Percentiles rank a stretch among this genome's conserved stretches.
These are phyloP conservation scores for Amphimallon solstitiale DNA, from an alignment of 2,888 invertebrate genomes.

Conservation along the genomic window DNA sequence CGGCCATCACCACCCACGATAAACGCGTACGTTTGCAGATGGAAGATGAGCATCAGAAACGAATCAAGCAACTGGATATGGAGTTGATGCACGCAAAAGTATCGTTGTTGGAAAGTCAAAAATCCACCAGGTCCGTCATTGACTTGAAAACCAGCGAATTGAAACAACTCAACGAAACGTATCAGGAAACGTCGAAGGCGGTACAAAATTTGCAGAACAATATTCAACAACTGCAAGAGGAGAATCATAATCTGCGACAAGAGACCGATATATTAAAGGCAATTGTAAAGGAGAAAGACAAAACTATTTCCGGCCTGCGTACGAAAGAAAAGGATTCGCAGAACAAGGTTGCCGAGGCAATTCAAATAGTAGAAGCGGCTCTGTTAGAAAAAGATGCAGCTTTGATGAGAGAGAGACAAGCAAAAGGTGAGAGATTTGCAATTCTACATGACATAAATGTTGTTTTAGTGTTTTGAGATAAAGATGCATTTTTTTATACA, in stretches of 20 bases:
- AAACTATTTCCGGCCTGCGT: slow-evolving; percentile 59
- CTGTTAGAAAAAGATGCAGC: slow-evolving; percentile 69
- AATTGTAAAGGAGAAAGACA: slow-evolving; percentile 60
- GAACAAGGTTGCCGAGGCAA: slow-evolving; percentile 68
- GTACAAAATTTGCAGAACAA: slow-evolving; percentile 64
- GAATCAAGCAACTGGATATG: slow-evolving; percentile 67
- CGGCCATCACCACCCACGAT: too few relatives aligned
- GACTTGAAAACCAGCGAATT: slow-evolving; percentile 44
- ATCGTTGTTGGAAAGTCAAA: slow-evolving; percentile 43
- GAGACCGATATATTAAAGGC: slow-evolving; percentile 60
- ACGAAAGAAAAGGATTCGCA: slow-evolving; percentile 65
- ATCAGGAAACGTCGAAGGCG: slow-evolving; percentile 64
- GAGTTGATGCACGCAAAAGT: slow-evolving; percentile 60
- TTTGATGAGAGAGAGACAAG: slow-evolving; percentile 63
- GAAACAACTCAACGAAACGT: slow-evolving; percentile 66
- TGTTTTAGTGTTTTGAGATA: too few relatives aligned
- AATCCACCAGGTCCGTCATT: slow-evolving; percentile 42
- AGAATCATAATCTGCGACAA: slow-evolving; percentile 44
- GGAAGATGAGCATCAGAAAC: slow-evolving; percentile 65
- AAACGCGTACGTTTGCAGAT: too few relatives aligned
- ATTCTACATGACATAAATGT: not conserved
- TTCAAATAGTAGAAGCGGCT: slow-evolving; percentile 68
- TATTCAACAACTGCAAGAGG: slow-evolving; percentile 62
- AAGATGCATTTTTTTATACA: too few relatives aligned
- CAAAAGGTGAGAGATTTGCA: slow-evolving; percentile 53